These are phyloP conservation scores for Coecobrya sp. DNA, from an alignment of 2,888 invertebrate species.

Conservation along the genomic window DNA sequence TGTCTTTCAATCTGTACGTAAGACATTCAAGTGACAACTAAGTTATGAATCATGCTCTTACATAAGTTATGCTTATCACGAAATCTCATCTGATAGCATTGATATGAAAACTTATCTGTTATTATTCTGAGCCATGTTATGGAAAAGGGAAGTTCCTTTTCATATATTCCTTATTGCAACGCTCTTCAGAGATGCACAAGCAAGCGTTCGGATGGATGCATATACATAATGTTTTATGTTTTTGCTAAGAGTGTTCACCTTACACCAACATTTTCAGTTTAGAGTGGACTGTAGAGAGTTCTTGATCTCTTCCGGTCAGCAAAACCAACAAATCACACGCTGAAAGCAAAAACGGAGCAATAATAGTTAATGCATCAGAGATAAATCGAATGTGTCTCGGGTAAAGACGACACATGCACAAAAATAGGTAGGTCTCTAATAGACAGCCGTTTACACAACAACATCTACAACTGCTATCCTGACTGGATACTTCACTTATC, in stretches of 20 bases:
- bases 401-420: slow-evolving; percentile 3
- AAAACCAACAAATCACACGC: slow-evolving; percentile 51
- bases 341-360: slow-evolving; percentile 12
- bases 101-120: not conserved
- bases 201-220: not conserved
- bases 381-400: slow-evolving; percentile 52
- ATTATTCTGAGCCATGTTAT: not conserved
- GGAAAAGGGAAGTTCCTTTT: not conserved
- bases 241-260: not conserved
- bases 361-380: slow-evolving; percentile 36
- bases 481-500: slow-evolving; percentile 26
- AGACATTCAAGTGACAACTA: not conserved
- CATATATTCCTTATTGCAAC: not conserved
- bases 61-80: not conserved
- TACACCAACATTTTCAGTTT: not conserved
- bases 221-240: not conserved
- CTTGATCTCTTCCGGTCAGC: slow-evolving; percentile 70
- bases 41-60: not conserved
- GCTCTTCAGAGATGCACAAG: not conserved
- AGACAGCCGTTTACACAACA: slow-evolving; percentile 7
- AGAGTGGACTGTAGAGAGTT: not conserved
- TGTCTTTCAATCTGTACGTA: not conserved
- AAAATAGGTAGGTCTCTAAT: not conserved
- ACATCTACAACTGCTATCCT: not conserved
- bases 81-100: not conserved